phyloP scores from a whole-genome alignment of 2,888 invertebrate genomes.

The Chironomus riparius region DNA sequence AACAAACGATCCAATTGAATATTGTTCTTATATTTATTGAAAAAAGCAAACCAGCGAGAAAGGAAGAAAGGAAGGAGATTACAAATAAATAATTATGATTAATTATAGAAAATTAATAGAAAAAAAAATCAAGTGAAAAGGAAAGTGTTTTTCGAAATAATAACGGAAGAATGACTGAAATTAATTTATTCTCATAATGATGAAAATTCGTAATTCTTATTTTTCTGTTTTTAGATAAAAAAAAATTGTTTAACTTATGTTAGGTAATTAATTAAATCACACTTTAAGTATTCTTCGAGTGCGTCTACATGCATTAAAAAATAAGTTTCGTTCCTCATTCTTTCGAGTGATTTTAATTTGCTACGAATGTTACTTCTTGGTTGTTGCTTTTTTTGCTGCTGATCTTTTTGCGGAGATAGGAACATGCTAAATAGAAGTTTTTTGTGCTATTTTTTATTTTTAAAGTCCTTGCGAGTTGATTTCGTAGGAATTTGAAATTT shows the following conservation, averaged over 20 bases:
- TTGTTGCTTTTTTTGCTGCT: no score
- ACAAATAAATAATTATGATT: conserved; percentile 23
- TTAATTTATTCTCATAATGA: background rate
- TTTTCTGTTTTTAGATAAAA: background rate
- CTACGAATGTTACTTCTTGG: no score
- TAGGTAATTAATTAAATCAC: background rate
- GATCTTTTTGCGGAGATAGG: no score
- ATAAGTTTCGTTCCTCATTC: background rate
- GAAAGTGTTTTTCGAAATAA: conserved; percentile 2
- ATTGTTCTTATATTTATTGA: no score
- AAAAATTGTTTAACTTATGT: conserved; percentile 3
- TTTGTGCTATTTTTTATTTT: no score
- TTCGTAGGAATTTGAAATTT: no score
- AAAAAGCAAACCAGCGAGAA: background rate
- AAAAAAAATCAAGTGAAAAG: conserved; percentile 21
- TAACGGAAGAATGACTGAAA: no score
- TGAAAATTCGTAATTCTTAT: conserved; percentile 2
- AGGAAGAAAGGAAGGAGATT: background rate
- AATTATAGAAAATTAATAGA: conserved; percentile 14
- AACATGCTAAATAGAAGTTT: no score
- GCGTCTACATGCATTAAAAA: background rate
- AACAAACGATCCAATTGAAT: no score
- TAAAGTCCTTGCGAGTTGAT: no score
- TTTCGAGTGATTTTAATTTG: background rate
- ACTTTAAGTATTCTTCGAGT: background rate